A percentile compares a stretch with the other conserved stretches of the same genome.
Evolutionary conservation across 2,888 invertebrate species (phyloP).

Genomic region (Brachylomia viminalis): DNA sequence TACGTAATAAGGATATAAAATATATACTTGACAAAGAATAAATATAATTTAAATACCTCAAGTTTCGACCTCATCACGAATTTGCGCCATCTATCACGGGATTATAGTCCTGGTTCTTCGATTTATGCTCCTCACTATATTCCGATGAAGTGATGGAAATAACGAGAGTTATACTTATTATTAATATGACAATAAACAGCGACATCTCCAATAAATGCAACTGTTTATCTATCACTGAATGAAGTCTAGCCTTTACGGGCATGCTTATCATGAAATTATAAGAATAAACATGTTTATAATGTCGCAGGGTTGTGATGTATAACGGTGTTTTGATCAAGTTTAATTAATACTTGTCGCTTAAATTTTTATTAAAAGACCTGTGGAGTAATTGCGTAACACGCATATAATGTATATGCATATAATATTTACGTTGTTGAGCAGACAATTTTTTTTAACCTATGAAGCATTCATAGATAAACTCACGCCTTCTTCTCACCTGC

Average conservation of each 20-base stretch:
- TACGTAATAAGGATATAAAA: neutral
- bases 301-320: constrained; percentile 30
- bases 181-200: constrained; percentile 14
- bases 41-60: constrained; percentile 30
- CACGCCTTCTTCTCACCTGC: neutral
- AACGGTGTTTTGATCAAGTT: neutral
- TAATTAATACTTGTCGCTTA: constrained; percentile 3
- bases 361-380: neutral
- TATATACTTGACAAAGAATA: neutral
- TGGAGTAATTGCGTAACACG: neutral
- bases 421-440: neutral
- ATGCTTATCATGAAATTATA: constrained; percentile 35
- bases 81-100: neutral
- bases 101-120: neutral
- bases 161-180: constrained; percentile 1
- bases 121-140: constrained; percentile 11
- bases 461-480: neutral
- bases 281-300: constrained; percentile 5
- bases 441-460: neutral
- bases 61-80: neutral
- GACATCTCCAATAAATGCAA: constrained; percentile 22
- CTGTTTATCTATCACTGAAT: constrained; percentile 25
- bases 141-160: constrained; percentile 12
- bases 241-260: constrained; percentile 7
- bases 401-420: neutral